phyloP scores from a whole-genome alignment of 2,888 invertebrate genomes.

The Tenthredo amoena region DNA sequence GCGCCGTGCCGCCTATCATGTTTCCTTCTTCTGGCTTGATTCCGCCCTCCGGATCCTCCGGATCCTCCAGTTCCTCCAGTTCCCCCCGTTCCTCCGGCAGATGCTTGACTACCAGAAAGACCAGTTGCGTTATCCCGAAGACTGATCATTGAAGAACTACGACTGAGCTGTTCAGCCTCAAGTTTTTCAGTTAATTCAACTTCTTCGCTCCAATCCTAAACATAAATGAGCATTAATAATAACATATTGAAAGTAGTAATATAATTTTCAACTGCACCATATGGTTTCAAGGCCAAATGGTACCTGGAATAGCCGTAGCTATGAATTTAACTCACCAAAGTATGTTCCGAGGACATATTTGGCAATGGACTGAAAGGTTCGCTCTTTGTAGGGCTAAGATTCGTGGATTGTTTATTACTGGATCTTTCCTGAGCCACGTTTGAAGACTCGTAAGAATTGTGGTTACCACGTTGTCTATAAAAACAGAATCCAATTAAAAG shows the following conservation, averaged over 20 bases:
- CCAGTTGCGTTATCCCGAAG: constrained; percentile 72
- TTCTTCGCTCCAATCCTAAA: constrained; percentile 83
- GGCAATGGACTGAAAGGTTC: constrained; percentile 64
- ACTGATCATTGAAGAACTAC: constrained; percentile 80
- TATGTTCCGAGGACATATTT: constrained; percentile 46
- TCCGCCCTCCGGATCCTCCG: constrained; percentile 59
- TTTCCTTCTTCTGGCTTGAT: constrained; percentile 76
- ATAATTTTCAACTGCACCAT: no score
- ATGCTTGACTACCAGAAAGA: constrained; percentile 62
- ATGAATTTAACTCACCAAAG: constrained; percentile 58
- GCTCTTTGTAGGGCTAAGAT: constrained; percentile 65
- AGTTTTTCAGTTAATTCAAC: constrained; percentile 80
- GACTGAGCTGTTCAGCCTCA: constrained; percentile 79
- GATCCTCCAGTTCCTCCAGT: constrained; percentile 55
- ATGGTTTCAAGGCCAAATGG: not conserved
- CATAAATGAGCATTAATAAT: constrained; percentile 39
- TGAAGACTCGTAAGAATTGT: constrained; percentile 62
- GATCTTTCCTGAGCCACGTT: constrained; percentile 63
- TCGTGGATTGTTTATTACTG: constrained; percentile 62
- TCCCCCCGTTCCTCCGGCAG: constrained; percentile 56
- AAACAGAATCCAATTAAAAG: constrained; percentile 50
- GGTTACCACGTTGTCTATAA: constrained; percentile 66
- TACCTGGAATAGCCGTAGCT: not conserved
- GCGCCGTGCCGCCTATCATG: constrained; percentile 59
- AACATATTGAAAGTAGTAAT: not conserved